Percentiles rank a stretch among this genome's conserved stretches.
Evolutionary conservation across 2,797 vertebrate genomes (phyloP).

Genomic region (Petrocephalus sullivani): DNA sequence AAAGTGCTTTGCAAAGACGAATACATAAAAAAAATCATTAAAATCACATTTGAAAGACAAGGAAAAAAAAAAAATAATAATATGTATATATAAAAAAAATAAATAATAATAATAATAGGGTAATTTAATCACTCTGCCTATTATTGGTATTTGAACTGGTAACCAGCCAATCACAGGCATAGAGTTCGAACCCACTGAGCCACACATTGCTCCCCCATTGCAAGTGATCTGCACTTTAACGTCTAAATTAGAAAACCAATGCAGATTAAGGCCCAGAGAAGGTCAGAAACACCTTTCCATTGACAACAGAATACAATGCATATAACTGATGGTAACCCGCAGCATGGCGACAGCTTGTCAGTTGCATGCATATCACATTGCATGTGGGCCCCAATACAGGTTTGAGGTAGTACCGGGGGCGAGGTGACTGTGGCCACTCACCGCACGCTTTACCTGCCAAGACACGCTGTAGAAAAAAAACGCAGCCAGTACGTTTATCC

Average conservation of each 20-base stretch:
- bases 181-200: no score
- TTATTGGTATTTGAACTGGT: background rate
- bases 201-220: background rate
- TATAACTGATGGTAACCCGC: background rate
- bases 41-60: no score
- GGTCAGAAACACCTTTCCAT: background rate
- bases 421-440: background rate
- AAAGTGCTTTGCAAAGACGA: no score
- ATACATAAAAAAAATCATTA: no score
- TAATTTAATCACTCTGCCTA: background rate
- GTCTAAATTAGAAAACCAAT: background rate
- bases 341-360: background rate
- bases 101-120: background rate
- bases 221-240: background rate
- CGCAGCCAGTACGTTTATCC: background rate
- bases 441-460: background rate
- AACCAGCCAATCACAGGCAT: background rate
- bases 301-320: background rate
- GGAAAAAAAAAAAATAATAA: no score
- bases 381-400: background rate
- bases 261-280: background rate
- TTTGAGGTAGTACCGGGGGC: background rate
- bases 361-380: background rate
- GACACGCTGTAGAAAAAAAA: background rate
- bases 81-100: no score